Evolutionary conservation across 2,888 invertebrate species (phyloP).

Genomic region (Parasteatoda lunata): DNA sequence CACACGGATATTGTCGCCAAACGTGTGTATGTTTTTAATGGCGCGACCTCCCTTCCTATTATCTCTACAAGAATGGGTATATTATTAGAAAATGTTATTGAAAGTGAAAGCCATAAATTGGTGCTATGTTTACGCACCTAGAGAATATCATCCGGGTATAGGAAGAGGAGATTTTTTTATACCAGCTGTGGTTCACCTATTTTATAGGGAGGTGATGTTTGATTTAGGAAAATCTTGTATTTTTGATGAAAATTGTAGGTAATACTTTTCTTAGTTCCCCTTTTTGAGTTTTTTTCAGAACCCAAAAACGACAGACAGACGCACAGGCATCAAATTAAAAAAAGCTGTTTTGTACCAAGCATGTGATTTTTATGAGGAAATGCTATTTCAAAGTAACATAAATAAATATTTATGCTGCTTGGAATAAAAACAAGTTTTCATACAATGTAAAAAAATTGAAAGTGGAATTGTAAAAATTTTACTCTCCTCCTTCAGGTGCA

Average conservation of each 20-base stretch:
- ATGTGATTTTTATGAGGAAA: slow-evolving; percentile 5
- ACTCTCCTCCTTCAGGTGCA: slow-evolving; percentile 52
- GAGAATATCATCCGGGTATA: slow-evolving; percentile 65
- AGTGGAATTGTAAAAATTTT: slow-evolving; percentile 14
- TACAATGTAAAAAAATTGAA: slow-evolving; percentile 17
- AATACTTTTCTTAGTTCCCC: not conserved
- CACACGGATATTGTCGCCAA: slow-evolving; percentile 56
- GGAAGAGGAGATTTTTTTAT: slow-evolving; percentile 61
- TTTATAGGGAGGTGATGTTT: slow-evolving; percentile 32
- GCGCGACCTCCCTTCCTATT: slow-evolving; percentile 64
- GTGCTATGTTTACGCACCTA: slow-evolving; percentile 62
- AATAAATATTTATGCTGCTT: slow-evolving; percentile 30
- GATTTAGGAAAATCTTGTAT: slow-evolving; percentile 37
- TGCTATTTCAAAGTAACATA: slow-evolving; percentile 60
- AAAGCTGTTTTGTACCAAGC: not conserved
- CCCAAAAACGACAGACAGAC: slow-evolving; percentile 26
- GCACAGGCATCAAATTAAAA: slow-evolving; percentile 40
- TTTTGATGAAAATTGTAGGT: slow-evolving; percentile 28
- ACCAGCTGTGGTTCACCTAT: slow-evolving; percentile 66
- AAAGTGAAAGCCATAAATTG: slow-evolving; percentile 46
- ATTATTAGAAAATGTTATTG: slow-evolving; percentile 39
- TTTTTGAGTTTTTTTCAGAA: not conserved
- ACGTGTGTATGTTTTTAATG: slow-evolving; percentile 67
- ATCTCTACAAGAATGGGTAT: slow-evolving; percentile 33
- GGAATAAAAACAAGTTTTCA: slow-evolving; percentile 51